These are phyloP conservation scores for Macquaria australasica DNA, from an alignment of 2,113 vertebrate genomes.

Conservation along the genomic window DNA sequence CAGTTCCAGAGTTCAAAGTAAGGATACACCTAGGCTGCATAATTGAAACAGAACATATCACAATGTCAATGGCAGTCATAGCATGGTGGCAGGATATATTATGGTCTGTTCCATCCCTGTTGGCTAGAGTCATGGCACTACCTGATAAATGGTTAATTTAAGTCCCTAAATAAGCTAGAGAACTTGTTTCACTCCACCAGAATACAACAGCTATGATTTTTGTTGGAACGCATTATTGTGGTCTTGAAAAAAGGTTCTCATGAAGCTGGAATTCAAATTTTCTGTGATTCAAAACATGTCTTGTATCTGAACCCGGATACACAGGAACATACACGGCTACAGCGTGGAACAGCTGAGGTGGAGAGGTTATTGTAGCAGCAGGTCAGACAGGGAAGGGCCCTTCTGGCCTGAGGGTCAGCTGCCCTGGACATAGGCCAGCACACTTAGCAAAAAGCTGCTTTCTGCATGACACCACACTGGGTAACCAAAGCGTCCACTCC, in stretches of 20 bases:
- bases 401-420: slow-evolving; percentile 71
- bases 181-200: neutral
- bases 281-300: neutral
- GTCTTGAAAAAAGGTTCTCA: neutral
- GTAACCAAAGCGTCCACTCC: neutral
- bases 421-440: slow-evolving; percentile 53
- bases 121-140: neutral
- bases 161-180: neutral
- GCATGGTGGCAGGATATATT: slow-evolving; percentile 7
- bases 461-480: slow-evolving; percentile 6
- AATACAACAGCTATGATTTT: neutral
- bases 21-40: neutral
- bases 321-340: neutral
- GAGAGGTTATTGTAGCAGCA: slow-evolving; percentile 65
- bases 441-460: slow-evolving; percentile 24
- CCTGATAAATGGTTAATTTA: neutral
- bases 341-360: slow-evolving; percentile 70
- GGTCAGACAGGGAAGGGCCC: slow-evolving; percentile 69
- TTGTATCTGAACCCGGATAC: neutral
- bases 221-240: neutral
- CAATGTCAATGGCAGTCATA: neutral
- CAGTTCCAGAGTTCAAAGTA: neutral
- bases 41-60: neutral
- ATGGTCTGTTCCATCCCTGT: neutral
- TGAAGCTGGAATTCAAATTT: neutral